Conservation (phyloP, 2,888 invertebrate species). For the Dryobotodes eremita region DNA sequence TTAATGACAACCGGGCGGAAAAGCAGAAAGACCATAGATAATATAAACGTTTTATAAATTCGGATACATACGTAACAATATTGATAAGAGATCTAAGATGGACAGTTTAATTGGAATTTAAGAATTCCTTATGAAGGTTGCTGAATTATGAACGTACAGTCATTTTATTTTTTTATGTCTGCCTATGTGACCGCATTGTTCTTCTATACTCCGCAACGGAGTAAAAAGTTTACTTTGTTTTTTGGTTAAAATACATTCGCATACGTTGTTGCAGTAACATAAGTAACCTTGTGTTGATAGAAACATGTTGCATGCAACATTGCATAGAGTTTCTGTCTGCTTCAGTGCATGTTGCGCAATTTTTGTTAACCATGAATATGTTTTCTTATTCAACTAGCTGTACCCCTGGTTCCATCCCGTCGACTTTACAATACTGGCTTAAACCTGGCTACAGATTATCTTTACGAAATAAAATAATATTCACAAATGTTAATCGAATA, state of each 20-base stretch:
- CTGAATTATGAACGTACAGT: neutral
- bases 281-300: neutral
- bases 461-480: too few species aligned
- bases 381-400: neutral
- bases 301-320: neutral
- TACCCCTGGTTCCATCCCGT: too few species aligned
- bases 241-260: too few species aligned
- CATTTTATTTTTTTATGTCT: neutral
- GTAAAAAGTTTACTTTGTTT: too few species aligned
- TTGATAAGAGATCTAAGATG: neutral
- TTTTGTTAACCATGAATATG: neutral
- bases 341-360: neutral
- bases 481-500: too few species aligned
- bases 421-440: neutral
- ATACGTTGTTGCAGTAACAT: neutral
- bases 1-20: too few species aligned
- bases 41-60: too few species aligned
- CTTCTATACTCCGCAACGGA: too few species aligned
- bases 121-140: neutral
- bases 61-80: too few species aligned
- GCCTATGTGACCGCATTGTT: too few species aligned
- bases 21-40: too few species aligned
- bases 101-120: constrained; percentile 3
- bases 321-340: neutral
- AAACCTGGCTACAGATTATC: too few species aligned